Percentiles rank a stretch among this genome's conserved stretches.
phyloP scores from a whole-genome alignment of 2,888 invertebrate species.

The Hemaris fuciformis region DNA sequence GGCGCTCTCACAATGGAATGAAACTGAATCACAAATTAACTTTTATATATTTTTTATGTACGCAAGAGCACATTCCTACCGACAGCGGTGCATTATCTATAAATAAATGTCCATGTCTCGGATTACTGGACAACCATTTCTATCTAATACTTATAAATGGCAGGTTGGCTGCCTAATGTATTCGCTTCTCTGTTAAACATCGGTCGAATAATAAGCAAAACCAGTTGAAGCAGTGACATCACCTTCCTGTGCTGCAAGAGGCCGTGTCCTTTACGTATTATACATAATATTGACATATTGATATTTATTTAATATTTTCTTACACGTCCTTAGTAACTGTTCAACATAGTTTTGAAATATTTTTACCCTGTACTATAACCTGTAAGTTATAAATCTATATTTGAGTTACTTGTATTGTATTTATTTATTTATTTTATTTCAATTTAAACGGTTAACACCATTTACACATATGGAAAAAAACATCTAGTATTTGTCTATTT shows the following conservation, averaged over 20 bases:
- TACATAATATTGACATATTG: conserved; percentile 11
- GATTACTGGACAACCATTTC: conserved; percentile 18
- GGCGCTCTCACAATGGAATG: conserved; percentile 39
- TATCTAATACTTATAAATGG: conserved; percentile 33
- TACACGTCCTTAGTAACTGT: conserved; percentile 10
- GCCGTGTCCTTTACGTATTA: conserved; percentile 61
- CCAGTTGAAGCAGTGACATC: conserved; percentile 78
- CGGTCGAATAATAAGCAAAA: conserved; percentile 73
- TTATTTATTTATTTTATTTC: no score
- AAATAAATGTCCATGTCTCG: conserved; percentile 3
- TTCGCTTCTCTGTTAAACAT: conserved; percentile 57
- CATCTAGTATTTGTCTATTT: no score
- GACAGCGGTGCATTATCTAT: conserved; percentile 14
- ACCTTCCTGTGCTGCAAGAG: conserved; percentile 71
- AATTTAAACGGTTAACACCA: no score
- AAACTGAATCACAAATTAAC: conserved; percentile 44
- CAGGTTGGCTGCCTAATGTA: conserved; percentile 50
- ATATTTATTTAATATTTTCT: background rate
- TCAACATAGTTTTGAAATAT: background rate
- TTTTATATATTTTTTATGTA: conserved; percentile 23
- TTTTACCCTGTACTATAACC: no score
- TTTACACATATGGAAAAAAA: no score
- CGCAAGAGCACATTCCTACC: conserved; percentile 16
- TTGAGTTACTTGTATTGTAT: background rate
- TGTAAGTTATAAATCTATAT: no score